These are phyloP conservation scores for Platorchestia sp. DNA, from an alignment of 1,140 invertebrate species.

Conservation along the genomic window DNA sequence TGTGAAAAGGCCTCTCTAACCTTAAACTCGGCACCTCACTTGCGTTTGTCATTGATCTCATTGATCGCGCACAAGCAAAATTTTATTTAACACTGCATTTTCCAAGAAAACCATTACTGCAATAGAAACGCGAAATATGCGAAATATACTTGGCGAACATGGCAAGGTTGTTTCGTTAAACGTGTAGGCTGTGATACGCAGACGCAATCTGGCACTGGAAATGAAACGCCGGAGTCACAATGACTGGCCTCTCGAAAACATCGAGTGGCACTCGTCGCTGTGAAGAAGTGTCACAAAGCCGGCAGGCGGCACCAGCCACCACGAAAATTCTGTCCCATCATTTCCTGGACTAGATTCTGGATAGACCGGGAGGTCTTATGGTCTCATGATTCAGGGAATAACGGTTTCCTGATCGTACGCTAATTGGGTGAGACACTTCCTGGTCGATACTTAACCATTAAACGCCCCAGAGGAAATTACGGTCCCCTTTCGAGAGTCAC, in stretches of 20 bases:
- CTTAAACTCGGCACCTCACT: too few relatives aligned
- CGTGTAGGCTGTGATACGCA: not conserved
- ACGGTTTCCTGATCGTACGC: not conserved
- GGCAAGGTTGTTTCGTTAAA: not conserved
- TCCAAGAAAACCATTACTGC: not conserved
- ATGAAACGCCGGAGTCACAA: not conserved
- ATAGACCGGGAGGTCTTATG: not conserved
- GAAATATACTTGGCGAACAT: not conserved
- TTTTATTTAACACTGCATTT: not conserved
- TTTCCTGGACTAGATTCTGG: not conserved
- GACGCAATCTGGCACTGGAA: not conserved
- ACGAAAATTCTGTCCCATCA: not conserved
- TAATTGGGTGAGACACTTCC: too few relatives aligned
- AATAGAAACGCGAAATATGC: not conserved
- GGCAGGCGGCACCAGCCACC: not conserved
- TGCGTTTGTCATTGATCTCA: too few relatives aligned
- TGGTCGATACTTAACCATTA: too few relatives aligned
- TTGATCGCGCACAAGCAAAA: too few relatives aligned
- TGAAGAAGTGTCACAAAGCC: not conserved
- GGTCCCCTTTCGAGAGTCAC: too few relatives aligned
- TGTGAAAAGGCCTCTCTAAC: too few relatives aligned
- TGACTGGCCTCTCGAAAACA: not conserved
- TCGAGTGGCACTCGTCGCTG: not conserved
- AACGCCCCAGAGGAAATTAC: too few relatives aligned
- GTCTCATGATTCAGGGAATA: not conserved